phyloP scores from a whole-genome alignment of 2,888 invertebrate species.

The Rambutsinella grinnellia region DNA sequence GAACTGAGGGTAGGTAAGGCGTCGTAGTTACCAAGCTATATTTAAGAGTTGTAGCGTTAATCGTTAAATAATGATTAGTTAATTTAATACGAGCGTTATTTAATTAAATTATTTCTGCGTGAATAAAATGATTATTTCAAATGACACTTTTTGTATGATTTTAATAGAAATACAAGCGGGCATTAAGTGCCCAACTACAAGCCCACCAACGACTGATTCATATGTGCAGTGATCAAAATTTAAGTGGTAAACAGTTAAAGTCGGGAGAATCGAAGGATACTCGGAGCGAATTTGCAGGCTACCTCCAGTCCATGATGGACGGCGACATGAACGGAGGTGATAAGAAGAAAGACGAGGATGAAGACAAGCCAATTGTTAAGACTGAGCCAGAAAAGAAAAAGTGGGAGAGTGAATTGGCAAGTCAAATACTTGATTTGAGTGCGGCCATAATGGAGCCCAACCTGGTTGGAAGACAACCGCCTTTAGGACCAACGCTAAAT shows the following conservation, averaged over 20 bases:
- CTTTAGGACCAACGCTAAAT: too few species aligned
- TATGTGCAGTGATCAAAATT: conserved; percentile 8
- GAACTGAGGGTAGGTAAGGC: conserved; percentile 32
- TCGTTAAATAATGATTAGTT: not conserved
- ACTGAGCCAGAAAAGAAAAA: not conserved
- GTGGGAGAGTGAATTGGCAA: conserved; percentile 16
- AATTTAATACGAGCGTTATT: conserved; percentile 1
- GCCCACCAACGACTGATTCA: conserved; percentile 19
- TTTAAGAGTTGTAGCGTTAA: not conserved
- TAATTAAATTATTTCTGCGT: not conserved
- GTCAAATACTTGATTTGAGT: too few species aligned
- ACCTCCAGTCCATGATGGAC: not conserved
- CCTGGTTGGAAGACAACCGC: not conserved
- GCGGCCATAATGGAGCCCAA: not conserved
- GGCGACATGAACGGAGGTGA: not conserved
- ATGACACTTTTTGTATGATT: too few species aligned
- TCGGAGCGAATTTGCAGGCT: not conserved
- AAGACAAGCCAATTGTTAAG: too few species aligned
- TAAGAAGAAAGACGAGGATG: too few species aligned
- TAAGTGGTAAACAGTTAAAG: not conserved
- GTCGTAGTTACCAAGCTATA: conserved; percentile 30
- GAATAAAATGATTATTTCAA: too few species aligned
- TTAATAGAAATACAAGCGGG: conserved; percentile 33
- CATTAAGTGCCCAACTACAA: conserved; percentile 24
- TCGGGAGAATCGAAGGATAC: not conserved